phyloP scores from a whole-genome alignment of 2,888 invertebrate genomes.

The Macaria liturata region DNA sequence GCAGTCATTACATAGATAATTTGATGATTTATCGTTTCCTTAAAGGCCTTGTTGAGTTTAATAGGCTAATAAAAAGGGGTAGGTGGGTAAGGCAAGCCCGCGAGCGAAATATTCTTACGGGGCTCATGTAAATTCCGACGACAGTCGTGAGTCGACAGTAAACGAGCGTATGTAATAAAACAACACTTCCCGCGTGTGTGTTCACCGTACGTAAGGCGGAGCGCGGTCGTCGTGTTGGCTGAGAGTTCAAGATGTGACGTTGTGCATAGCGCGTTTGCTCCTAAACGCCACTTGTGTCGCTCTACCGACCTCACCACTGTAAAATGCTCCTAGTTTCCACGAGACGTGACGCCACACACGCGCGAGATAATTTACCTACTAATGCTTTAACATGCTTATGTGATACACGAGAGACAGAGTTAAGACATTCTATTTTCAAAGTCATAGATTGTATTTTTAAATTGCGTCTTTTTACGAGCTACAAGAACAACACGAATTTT shows the following conservation, averaged over 20 bases:
- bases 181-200: slow-evolving; percentile 33
- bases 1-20: slow-evolving; percentile 49
- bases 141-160: slow-evolving; percentile 39
- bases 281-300: slow-evolving; percentile 40
- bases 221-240: slow-evolving; percentile 28
- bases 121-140: slow-evolving; percentile 40
- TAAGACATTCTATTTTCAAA: too few relatives aligned
- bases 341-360: slow-evolving; percentile 27
- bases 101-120: slow-evolving; percentile 29
- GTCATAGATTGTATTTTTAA: too few relatives aligned
- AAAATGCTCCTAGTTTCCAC: slow-evolving; percentile 35
- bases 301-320: slow-evolving; percentile 28
- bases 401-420: too few relatives aligned
- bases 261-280: slow-evolving; percentile 35
- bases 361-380: too few relatives aligned
- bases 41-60: slow-evolving; percentile 50
- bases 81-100: slow-evolving; percentile 19
- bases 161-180: slow-evolving; percentile 42
- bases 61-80: slow-evolving; percentile 52
- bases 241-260: slow-evolving; percentile 35
- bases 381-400: too few relatives aligned
- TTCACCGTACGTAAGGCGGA: slow-evolving; percentile 3
- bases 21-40: slow-evolving; percentile 53
- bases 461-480: too few relatives aligned
- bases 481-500: too few relatives aligned